These are phyloP conservation scores for Heliothis virescens DNA, from an alignment of 1,140 invertebrate species.

Conservation along the genomic window DNA sequence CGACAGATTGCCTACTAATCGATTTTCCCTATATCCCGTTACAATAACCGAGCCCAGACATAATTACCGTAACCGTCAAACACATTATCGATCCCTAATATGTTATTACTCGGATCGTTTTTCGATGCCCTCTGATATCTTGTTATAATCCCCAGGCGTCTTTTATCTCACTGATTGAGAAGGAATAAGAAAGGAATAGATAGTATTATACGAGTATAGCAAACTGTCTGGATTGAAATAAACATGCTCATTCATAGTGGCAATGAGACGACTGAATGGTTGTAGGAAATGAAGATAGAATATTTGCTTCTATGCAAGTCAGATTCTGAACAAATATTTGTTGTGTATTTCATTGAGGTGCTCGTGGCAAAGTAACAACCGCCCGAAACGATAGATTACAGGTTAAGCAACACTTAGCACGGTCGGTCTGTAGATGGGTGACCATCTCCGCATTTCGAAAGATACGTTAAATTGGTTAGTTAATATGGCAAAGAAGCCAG, in stretches of 20 bases:
- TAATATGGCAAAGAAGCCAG: too few species aligned
- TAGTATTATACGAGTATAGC: not conserved
- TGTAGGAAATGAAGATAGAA: too few species aligned
- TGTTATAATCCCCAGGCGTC: slow-evolving; percentile 10
- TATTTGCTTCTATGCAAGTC: too few species aligned
- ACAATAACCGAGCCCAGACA: not conserved
- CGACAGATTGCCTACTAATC: not conserved
- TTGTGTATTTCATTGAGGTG: too few species aligned
- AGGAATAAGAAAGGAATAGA: slow-evolving; percentile 3
- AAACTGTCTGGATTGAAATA: not conserved
- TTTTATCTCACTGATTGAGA: slow-evolving; percentile 16
- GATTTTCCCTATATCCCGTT: not conserved
- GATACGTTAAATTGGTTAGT: too few species aligned
- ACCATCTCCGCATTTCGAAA: too few species aligned
- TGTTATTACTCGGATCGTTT: slow-evolving; percentile 4
- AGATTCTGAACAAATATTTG: too few species aligned
- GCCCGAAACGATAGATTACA: too few species aligned
- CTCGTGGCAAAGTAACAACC: too few species aligned
- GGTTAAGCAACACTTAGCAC: too few species aligned
- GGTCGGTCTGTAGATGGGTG: too few species aligned
- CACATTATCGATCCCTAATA: slow-evolving; percentile 20
- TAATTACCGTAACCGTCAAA: not conserved
- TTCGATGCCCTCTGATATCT: slow-evolving; percentile 4
- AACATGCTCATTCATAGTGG: not conserved
- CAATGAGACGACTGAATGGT: too few species aligned